Evolutionary conservation across 2,113 vertebrate species (phyloP), one percentile per base, ranked within the genome.

Genomic region (Syrmaticus mikado): DNA sequence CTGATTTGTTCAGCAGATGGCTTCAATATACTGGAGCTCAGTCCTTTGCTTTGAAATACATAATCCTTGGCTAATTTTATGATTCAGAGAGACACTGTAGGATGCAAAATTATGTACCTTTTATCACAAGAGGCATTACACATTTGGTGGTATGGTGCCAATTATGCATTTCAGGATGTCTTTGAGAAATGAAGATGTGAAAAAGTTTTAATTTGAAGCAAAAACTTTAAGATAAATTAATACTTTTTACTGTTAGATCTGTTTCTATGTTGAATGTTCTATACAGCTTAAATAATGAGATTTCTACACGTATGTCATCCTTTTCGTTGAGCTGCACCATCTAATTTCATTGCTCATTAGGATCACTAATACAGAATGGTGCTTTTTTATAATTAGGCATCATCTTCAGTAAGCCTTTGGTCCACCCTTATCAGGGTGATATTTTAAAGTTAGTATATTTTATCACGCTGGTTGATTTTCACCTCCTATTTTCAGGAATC

Each of bases 1-100:
- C 81, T 78, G 83, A 68, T 72, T 82, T 1, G 28, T 82, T 89
- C 83, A 95, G 91, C 96, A 95, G 95, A 96, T 93, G 95, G 90
- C 78, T 96, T 90, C 2, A 4, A 62, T 93, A 53, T 89, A 77
- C 40, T 95, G 81, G 77, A 90, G 52, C 86, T 90, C 81, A 41
- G 81, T 81, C 92, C 80, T 75, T 68, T 78, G 32, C 86, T 92
- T 87, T 90, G 86, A 92, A 90, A 87, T 82, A 62, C 30, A 95
- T 58, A 89, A 82, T 90, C 81, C 52, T 86, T 84, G 83, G 74
- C 62, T 95, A 86, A 93, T 93, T 96, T 96, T 92, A 73, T 73
- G 62, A 76, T 79, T 40, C 83, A 89, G 81, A 88, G 57, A 9
- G 2, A 76, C 83, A 86, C 74, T 14, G 34, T 85, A 46, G 89